These are phyloP conservation scores for Sarcophaga rosellei DNA, from an alignment of 2,888 invertebrate genomes.

Conservation along the genomic window DNA sequence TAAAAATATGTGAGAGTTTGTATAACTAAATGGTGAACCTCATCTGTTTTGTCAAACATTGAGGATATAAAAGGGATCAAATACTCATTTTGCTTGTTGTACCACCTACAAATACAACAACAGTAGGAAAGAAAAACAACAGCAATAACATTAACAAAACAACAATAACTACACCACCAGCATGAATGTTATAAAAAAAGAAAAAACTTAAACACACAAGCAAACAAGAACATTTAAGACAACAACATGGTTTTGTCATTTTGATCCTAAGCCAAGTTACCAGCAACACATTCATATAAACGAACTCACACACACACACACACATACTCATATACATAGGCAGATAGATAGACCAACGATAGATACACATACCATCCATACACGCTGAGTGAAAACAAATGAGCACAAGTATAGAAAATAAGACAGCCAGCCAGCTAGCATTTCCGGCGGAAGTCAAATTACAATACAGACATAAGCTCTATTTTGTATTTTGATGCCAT, in stretches of 20 bases:
- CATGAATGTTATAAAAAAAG: neutral
- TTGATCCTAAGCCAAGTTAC: slow-evolving; percentile 69
- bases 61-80: slow-evolving; percentile 74
- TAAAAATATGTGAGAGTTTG: neutral
- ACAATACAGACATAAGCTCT: slow-evolving; percentile 58
- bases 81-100: slow-evolving; percentile 71
- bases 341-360: neutral
- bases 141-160: slow-evolving; percentile 21
- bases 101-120: slow-evolving; percentile 50
- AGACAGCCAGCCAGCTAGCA: slow-evolving; percentile 60
- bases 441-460: slow-evolving; percentile 67
- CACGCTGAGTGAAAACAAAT: slow-evolving; percentile 46
- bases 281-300: neutral
- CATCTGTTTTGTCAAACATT: slow-evolving; percentile 73
- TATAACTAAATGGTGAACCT: slow-evolving; percentile 64
- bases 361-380: slow-evolving; percentile 22
- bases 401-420: slow-evolving; percentile 38
- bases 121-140: slow-evolving; percentile 10
- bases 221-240: slow-evolving; percentile 73
- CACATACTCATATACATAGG: slow-evolving; percentile 22
- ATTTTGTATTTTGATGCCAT: slow-evolving; percentile 17
- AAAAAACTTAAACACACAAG: slow-evolving; percentile 57
- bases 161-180: slow-evolving; percentile 40
- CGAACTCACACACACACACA: slow-evolving; percentile 11
- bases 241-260: slow-evolving; percentile 73